Conservation (phyloP, 2,797 vertebrate species). For the Tenualosa thibaudeaui region DNA sequence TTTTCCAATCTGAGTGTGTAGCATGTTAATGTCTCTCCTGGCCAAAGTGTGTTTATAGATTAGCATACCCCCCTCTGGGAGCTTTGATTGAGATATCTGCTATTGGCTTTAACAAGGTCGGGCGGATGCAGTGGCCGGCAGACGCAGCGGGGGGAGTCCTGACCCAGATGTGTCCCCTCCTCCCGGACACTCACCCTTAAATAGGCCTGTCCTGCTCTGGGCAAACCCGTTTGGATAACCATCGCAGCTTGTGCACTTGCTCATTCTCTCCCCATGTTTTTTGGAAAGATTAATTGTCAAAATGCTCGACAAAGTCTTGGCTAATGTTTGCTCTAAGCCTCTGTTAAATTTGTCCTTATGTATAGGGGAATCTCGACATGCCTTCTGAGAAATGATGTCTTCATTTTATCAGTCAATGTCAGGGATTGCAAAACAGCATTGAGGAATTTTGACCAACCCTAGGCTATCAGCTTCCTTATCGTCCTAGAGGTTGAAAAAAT, state of each 20-base stretch:
- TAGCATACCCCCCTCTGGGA: slow-evolving; percentile 17
- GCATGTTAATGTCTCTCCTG: background rate
- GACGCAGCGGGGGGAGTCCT: slow-evolving; percentile 36
- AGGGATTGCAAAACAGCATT: background rate
- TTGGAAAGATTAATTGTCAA: background rate
- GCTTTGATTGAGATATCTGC: slow-evolving; percentile 18
- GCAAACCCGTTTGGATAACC: background rate
- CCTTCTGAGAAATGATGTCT: background rate
- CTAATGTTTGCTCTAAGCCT: background rate
- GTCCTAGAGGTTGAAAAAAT: background rate
- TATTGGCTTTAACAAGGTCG: slow-evolving; percentile 19
- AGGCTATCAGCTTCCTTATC: background rate
- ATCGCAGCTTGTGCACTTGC: background rate
- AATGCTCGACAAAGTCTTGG: background rate
- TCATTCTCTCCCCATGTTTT: background rate
- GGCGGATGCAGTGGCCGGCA: slow-evolving; percentile 2
- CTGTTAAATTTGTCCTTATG: background rate
- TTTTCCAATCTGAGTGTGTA: background rate
- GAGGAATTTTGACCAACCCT: background rate
- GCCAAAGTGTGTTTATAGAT: background rate
- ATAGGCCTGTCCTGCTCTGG: background rate
- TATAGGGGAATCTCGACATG: background rate
- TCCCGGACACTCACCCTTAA: background rate
- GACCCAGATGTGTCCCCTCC: slow-evolving; percentile 41
- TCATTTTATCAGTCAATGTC: background rate